Evolutionary conservation across 2,888 invertebrate species (phyloP).

Genomic region (Mythimna pallens): DNA sequence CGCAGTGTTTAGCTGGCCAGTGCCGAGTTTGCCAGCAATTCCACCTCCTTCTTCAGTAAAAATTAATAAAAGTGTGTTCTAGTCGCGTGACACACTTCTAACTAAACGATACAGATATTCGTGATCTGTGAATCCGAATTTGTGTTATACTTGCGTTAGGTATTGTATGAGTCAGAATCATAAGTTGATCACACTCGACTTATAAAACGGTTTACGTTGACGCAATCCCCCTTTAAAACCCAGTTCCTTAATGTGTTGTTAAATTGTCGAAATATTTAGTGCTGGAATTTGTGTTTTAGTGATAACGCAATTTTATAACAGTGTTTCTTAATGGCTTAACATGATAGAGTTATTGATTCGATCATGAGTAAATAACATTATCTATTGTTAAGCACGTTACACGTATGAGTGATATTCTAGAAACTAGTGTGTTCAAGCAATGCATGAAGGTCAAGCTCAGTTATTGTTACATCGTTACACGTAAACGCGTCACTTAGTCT

Average conservation of each 20-base stretch:
- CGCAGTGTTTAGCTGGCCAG: conserved; percentile 80
- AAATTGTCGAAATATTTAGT: conserved; percentile 55
- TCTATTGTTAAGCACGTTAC: conserved; percentile 53
- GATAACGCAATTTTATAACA: conserved; percentile 59
- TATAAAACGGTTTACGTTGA: conserved; percentile 65
- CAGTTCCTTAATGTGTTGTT: conserved; percentile 51
- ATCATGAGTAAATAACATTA: conserved; percentile 57
- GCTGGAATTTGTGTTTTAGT: conserved; percentile 50
- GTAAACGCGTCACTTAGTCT: conserved; percentile 57
- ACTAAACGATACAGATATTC: conserved; percentile 60
- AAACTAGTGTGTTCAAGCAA: conserved; percentile 71
- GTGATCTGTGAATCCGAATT: conserved; percentile 64
- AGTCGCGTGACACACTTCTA: conserved; percentile 70
- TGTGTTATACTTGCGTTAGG: conserved; percentile 66
- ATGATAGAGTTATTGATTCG: conserved; percentile 59
- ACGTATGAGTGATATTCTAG: conserved; percentile 68
- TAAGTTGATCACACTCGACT: conserved; percentile 62
- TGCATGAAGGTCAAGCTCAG: conserved; percentile 80
- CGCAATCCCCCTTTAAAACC: conserved; percentile 61
- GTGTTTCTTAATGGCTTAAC: conserved; percentile 48
- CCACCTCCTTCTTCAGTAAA: conserved; percentile 68
- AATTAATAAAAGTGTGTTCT: conserved; percentile 69
- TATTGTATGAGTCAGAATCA: conserved; percentile 69
- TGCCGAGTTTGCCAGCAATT: conserved; percentile 75
- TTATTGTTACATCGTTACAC: conserved; percentile 75